phyloP scores from a whole-genome alignment of 2,113 vertebrate genomes.

The Suncus etruscus region DNA sequence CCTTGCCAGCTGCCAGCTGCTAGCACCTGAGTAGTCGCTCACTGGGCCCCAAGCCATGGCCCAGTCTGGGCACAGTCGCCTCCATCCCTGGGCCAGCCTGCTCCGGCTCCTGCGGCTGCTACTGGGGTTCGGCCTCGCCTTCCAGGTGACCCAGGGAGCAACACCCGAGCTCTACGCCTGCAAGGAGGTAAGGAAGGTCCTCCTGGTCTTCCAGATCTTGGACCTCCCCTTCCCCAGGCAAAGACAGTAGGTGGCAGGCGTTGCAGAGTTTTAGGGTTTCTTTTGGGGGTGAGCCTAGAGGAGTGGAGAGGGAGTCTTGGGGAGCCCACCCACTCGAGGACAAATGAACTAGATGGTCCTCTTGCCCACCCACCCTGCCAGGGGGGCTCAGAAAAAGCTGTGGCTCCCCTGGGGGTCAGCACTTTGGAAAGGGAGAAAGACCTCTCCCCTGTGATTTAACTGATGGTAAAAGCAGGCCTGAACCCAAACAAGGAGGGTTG shows the following conservation, averaged over 20 bases:
- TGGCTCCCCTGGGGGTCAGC: background rate
- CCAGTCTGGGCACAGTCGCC: slow-evolving; percentile 56
- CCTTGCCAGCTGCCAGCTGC: slow-evolving; percentile 1
- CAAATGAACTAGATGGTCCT: background rate
- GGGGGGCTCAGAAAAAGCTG: background rate
- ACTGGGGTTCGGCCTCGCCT: slow-evolving; percentile 72
- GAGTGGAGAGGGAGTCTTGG: slow-evolving; percentile 48
- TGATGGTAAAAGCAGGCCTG: slow-evolving; percentile 44
- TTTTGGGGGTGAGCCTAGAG: slow-evolving; percentile 16
- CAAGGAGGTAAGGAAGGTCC: slow-evolving; percentile 84
- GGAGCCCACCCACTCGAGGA: slow-evolving; percentile 1
- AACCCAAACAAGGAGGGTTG: slow-evolving; percentile 22
- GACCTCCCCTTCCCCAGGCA: too few species aligned
- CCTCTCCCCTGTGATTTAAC: too few species aligned
- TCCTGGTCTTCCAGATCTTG: too few species aligned
- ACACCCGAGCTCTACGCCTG: slow-evolving; percentile 85
- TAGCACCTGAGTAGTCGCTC: slow-evolving; percentile 75
- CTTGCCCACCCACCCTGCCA: background rate
- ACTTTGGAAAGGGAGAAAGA: too few species aligned
- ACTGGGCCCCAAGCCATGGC: slow-evolving; percentile 77
- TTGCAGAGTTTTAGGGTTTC: slow-evolving; percentile 58
- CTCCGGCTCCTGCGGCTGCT: slow-evolving; percentile 64
- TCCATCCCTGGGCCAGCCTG: slow-evolving; percentile 35
- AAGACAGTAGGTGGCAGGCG: background rate
- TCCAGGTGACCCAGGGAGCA: slow-evolving; percentile 61